phyloP scores from a whole-genome alignment of 92 coral and sea anemone species.

The Heliopora coerulea region DNA sequence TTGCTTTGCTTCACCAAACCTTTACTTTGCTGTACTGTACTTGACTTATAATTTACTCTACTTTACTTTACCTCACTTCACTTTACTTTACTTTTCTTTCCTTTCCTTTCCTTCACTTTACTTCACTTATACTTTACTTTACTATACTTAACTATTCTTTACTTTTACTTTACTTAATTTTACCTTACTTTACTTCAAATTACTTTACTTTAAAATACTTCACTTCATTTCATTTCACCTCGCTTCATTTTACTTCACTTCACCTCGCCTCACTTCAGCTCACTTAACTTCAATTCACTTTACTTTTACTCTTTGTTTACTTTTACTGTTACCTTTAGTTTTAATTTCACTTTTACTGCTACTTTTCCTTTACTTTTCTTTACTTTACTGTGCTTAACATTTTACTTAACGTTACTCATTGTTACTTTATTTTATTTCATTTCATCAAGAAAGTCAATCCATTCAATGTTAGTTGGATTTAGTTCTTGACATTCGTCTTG shows the following conservation, averaged over 20 bases:
- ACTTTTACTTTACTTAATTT: not conserved
- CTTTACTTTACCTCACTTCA: slow-evolving; percentile 7
- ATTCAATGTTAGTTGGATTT: too few relatives aligned
- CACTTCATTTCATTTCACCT: not conserved
- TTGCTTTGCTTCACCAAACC: not conserved
- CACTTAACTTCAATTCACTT: not conserved
- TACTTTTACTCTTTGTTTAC: not conserved
- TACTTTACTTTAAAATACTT: not conserved
- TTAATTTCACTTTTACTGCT: too few relatives aligned
- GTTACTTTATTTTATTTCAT: too few relatives aligned
- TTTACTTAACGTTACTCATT: too few relatives aligned
- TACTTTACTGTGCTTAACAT: not conserved
- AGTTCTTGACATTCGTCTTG: too few relatives aligned
- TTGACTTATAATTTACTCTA: not conserved
- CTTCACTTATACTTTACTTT: not conserved
- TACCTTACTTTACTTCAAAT: not conserved
- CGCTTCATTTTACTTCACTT: not conserved
- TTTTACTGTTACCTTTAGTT: too few relatives aligned
- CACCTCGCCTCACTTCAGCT: not conserved
- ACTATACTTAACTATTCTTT: not conserved
- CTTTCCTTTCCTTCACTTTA: slow-evolving; percentile 2
- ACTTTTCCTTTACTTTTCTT: not conserved
- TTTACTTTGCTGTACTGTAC: not conserved
- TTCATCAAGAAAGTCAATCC: too few relatives aligned
- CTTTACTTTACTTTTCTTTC: not conserved